phyloP scores from a whole-genome alignment of 30 jellyfish, hydroid and myxozoan genomes.

The Cassiopea andromeda region DNA sequence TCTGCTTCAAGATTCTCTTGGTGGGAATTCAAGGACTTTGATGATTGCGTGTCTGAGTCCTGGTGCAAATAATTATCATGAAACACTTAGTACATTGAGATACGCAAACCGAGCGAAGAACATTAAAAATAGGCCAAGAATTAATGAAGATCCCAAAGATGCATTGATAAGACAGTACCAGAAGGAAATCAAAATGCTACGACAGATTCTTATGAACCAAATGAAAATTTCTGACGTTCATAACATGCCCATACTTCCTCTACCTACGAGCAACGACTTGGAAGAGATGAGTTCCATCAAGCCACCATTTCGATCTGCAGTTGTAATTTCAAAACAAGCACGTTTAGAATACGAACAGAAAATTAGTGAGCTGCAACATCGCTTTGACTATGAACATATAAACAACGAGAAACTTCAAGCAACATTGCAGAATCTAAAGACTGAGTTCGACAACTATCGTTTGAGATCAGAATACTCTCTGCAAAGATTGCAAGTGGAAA shows the following conservation, averaged over 20 bases:
- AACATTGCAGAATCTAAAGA: slow-evolving; percentile 67
- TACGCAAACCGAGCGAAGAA: slow-evolving; percentile 98
- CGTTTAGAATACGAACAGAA: slow-evolving; percentile 89
- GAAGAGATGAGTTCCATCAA: slow-evolving; percentile 57
- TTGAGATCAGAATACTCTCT: slow-evolving; percentile 86
- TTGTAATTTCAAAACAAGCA: slow-evolving; percentile 93
- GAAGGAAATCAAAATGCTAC: slow-evolving; percentile 87
- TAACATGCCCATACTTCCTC: slow-evolving; percentile 70
- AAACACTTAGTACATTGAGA: slow-evolving; percentile 92
- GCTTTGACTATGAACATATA: slow-evolving; percentile 88
- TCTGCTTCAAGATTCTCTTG: slow-evolving; percentile 94
- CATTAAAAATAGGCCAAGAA: slow-evolving; percentile 89
- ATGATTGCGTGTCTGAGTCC: slow-evolving; percentile 99
- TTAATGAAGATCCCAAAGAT: slow-evolving; percentile 97
- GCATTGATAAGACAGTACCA: slow-evolving; percentile 91
- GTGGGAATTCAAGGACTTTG: slow-evolving; percentile 94
- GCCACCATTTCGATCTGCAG: slow-evolving; percentile 91
- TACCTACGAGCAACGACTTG: slow-evolving; percentile 50
- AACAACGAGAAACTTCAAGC: slow-evolving; percentile 80
- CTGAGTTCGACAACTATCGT: slow-evolving; percentile 88
- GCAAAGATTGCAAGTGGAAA: slow-evolving; percentile 79
- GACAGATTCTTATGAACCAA: slow-evolving; percentile 85
- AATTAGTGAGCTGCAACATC: slow-evolving; percentile 84
- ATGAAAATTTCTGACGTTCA: slow-evolving; percentile 77
- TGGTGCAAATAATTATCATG: slow-evolving; percentile 90